Percentiles rank a stretch among this genome's conserved stretches.
Conservation (phyloP, 2,888 invertebrate genomes). For the Ashinkailepas kermadecensis region DNA sequence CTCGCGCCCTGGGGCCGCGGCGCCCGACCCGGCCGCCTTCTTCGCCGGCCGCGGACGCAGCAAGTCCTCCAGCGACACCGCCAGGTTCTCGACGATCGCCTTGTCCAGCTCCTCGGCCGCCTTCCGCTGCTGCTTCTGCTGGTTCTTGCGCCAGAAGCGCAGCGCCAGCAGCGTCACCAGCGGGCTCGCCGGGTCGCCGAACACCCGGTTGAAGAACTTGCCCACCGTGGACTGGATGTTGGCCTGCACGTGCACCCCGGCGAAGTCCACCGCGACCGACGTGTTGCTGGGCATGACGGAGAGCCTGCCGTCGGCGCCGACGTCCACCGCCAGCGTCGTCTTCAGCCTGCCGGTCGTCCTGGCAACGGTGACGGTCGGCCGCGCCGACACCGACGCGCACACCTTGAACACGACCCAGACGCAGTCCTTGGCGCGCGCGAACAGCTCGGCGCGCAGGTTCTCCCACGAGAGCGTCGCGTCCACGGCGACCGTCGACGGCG, state of each 20-base stretch:
- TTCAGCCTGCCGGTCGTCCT: not conserved
- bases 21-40: too few relatives aligned
- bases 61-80: not conserved
- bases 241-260: not conserved
- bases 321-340: not conserved
- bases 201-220: not conserved
- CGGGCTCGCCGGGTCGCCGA: not conserved
- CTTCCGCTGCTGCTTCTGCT: not conserved
- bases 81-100: not conserved
- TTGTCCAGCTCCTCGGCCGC: not conserved
- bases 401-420: not conserved
- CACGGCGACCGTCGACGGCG: slow-evolving; percentile 54
- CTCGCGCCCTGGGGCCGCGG: too few relatives aligned
- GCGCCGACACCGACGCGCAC: not conserved
- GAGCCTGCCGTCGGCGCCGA: not conserved
- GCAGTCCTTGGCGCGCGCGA: not conserved
- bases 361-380: not conserved
- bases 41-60: too few relatives aligned
- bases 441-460: not conserved
- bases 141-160: not conserved
- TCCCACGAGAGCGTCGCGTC: not conserved
- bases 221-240: not conserved
- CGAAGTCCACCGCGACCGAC: not conserved
- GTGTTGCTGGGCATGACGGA: not conserved
- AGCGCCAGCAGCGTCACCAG: not conserved